Conservation (phyloP, 2,888 invertebrate genomes). For the Orthosia incerta region DNA sequence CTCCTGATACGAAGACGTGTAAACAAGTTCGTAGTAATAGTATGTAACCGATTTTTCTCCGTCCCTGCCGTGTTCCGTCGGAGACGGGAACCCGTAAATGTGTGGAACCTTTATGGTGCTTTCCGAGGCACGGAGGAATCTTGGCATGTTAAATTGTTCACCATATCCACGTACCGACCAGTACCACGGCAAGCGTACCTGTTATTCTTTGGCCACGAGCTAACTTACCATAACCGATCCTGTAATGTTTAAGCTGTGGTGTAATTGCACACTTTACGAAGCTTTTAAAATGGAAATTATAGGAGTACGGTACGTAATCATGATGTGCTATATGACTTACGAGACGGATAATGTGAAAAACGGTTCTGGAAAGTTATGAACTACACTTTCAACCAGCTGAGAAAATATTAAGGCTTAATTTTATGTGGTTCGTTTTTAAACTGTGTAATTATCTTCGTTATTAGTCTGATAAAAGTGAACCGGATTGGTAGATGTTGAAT, state of each 20-base stretch:
- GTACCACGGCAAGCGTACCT: neutral
- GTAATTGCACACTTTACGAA: constrained; percentile 33
- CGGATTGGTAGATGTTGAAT: neutral
- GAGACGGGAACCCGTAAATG: neutral
- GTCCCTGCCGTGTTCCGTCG: no score
- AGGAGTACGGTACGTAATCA: constrained; percentile 42
- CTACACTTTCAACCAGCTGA: constrained; percentile 5
- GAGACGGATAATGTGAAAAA: constrained; percentile 35
- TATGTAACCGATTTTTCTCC: no score
- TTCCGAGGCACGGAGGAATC: neutral
- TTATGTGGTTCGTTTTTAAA: constrained; percentile 3
- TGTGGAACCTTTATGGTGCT: neutral
- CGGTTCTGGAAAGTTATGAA: constrained; percentile 20
- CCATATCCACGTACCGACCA: neutral
- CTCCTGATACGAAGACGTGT: no score
- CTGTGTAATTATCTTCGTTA: neutral
- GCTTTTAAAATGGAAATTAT: constrained; percentile 46
- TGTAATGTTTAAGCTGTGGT: constrained; percentile 29
- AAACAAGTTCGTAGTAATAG: no score
- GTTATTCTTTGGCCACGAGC: constrained; percentile 58
- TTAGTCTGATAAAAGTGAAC: neutral
- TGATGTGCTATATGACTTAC: constrained; percentile 34
- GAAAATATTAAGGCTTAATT: neutral
- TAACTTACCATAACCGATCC: constrained; percentile 64
- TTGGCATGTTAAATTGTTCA: neutral